phyloP scores from a whole-genome alignment of 2,797 vertebrate genomes.

The Prionace glauca region DNA sequence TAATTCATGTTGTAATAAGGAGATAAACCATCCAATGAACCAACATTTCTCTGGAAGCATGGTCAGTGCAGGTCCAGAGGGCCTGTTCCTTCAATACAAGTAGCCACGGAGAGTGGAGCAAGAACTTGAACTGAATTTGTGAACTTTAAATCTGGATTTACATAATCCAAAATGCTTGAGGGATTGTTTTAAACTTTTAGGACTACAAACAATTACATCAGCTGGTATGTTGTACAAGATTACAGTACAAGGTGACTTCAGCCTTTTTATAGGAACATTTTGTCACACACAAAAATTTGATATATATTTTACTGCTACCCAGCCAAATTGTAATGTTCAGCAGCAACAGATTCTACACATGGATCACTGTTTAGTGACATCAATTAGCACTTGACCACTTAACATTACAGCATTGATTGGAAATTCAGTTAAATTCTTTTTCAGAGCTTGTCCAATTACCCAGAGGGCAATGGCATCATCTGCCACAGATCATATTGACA shows the following conservation, averaged over 20 bases:
- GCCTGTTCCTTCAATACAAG: neutral
- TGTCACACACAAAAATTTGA: neutral
- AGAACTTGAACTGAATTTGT: neutral
- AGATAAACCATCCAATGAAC: neutral
- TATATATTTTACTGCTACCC: neutral
- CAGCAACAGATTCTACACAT: neutral
- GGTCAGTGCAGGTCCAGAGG: too few species aligned
- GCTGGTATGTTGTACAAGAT: too few species aligned
- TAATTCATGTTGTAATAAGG: neutral
- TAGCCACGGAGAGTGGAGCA: neutral
- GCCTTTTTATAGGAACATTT: neutral
- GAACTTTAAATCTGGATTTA: neutral
- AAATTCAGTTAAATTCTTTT: neutral
- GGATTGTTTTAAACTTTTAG: neutral
- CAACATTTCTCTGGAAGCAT: too few species aligned
- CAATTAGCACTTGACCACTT: neutral
- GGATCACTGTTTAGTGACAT: neutral
- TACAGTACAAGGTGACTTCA: neutral
- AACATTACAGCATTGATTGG: neutral
- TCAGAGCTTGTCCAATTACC: neutral
- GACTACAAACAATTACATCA: neutral
- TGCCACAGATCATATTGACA: neutral
- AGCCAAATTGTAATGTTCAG: neutral
- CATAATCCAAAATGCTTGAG: neutral
- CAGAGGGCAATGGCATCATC: neutral